These are phyloP conservation scores for Montifringilla adamsi DNA, from an alignment of 2,113 vertebrate species.

Conservation along the genomic window DNA sequence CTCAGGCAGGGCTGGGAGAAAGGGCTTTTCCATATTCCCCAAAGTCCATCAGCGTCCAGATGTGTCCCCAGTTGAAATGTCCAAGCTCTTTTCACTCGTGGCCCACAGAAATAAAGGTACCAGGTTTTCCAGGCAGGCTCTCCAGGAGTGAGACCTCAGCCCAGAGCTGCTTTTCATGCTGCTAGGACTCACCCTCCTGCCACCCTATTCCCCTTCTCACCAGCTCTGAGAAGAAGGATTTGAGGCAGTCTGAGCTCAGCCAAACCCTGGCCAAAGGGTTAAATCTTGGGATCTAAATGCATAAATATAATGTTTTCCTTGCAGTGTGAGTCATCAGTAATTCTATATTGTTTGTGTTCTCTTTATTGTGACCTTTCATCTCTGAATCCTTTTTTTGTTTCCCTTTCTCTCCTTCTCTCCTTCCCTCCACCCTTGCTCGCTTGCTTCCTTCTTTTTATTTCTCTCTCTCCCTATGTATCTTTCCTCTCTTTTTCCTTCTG, in stretches of 20 bases:
- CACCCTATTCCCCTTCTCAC: neutral
- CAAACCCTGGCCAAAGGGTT: neutral
- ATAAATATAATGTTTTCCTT: neutral
- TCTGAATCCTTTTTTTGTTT: neutral
- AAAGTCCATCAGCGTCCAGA: neutral
- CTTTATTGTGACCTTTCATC: neutral
- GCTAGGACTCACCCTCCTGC: too few relatives aligned
- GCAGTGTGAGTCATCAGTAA: neutral
- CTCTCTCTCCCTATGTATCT: neutral
- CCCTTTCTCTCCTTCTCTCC: neutral
- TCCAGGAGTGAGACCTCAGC: neutral
- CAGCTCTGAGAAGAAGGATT: neutral
- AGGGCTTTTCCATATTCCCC: neutral
- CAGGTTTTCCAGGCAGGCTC: neutral
- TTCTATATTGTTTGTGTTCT: neutral
- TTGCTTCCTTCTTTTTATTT: neutral
- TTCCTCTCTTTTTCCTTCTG: neutral
- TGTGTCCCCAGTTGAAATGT: neutral
- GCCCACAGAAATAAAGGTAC: neutral
- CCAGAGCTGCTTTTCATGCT: neutral
- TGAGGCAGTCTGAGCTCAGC: neutral
- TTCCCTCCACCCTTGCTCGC: accelerated
- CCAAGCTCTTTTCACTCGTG: accelerated
- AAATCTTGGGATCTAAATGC: neutral
- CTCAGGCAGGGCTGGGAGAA: neutral